Base-by-base conservation (phyloP, 2,113 vertebrate genomes). In the Clarias batrachus region DNA sequence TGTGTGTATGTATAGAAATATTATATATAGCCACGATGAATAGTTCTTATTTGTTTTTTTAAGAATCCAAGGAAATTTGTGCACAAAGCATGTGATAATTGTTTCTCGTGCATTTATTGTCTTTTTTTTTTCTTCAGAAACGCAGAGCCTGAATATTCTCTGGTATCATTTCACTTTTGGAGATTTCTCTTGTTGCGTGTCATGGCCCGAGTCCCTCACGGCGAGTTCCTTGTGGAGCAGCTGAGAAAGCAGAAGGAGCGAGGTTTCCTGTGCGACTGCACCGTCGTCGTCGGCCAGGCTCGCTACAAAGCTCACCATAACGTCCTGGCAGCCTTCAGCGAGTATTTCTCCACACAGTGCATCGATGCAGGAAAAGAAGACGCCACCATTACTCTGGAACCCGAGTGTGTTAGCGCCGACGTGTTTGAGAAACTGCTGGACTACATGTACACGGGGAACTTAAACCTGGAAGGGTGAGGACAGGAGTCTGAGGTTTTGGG, bases 351-450 rank as follows among this genome's bases (percentile, higher is more conserved):
- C 48, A 93, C 96, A 0, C 95, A 96, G 87, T 96, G 95, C 91
- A 93, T 94, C 37, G 96, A 96, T 0, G 82, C 96, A 0, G 95
- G 94, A 65, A 96, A 94, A 14, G 92, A 92, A 82, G 96, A 90
- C 25, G 92, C 96, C 66, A 94, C 91, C 0, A 93, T 96, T 17
- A 96, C 96, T 37, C 86, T 99, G 91, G 97, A 99, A 93, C 96
- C 97, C 17, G 96, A 95, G 81, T 96, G 95, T 90, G 96, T 99
- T 92, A 97, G 96, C 89, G 95, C 95, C 4, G 94, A 96, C 71
- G 96, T 96, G 87, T 97, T 99, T 93, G 96, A 98, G 91, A 98
- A 97, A 91, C 94, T 99, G 63, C 91, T 99, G 95, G 96, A 98
- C 76, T 99, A 97, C 74, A 95, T 98, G 90, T 99, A 99, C 91